Evolutionary conservation across 1,140 invertebrate genomes (phyloP), one percentile per base, ranked within the genome.

Genomic region (Metaphire vulgaris): DNA sequence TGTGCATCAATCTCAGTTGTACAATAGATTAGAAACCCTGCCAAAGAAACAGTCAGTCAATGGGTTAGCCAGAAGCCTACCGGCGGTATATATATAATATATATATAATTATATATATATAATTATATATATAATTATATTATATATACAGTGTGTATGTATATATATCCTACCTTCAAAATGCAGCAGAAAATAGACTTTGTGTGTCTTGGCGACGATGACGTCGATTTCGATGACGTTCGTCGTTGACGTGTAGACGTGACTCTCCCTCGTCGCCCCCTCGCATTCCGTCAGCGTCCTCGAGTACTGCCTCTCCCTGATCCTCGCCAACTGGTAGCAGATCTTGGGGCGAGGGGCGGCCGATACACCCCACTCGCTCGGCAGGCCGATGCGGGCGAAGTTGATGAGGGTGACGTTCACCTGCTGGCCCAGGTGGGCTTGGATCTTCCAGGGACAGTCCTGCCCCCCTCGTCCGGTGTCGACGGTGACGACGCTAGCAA

Each of bases 401-500:
- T 56, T 56, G 2, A 56, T 2, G 2, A 56, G 41, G 2, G 41
- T 56, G 2, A 56, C 41, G 41, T 56, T 56, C 2, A 56, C 41
- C 41, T 56, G 41, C 21, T 56, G 41, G 21, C 41, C 41, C 41
- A 21, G 41, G 21, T 12, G 41, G 41, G 41, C 41, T 56, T 56
- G 41, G 41, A 56, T 56, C 21, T 21, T 2, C 41, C 41, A 56
- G 2, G 41, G 41, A 56, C 41, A 56, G 41, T 56, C 41, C 2
- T 2, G 41, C 21, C 41, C 41, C 2, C 41, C 41, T 21, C 41
- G 2, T 56, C 41, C 41, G 2, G 41, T 56, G 21, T 56, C 41
- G 2, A 56, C 21, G 41, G 41, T 75, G 14, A 76, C 41, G 90
- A 89, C 90, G 86, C 87, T 87, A 84, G 86, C 87, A 21, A 12